A percentile compares a stretch with the other conserved stretches of the same genome.
These are phyloP conservation scores for Pseudocheirus occidentalis DNA, from an alignment of 2,797 vertebrate genomes.

Conservation along the genomic window DNA sequence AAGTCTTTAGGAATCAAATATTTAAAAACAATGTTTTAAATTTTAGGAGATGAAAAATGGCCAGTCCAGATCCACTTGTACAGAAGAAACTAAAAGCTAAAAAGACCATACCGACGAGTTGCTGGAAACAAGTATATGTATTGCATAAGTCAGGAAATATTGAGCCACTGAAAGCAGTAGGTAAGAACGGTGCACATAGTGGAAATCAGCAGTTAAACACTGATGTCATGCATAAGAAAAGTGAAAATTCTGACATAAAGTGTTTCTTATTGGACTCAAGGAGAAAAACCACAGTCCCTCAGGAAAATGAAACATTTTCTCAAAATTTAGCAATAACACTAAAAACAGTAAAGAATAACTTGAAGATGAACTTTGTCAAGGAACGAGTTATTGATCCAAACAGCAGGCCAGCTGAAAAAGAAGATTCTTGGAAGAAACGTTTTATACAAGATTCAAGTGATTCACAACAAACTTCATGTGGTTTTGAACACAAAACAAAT, in stretches of 20 bases:
- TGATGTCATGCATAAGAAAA: slow-evolving; percentile 24
- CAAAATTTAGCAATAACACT: slow-evolving; percentile 46
- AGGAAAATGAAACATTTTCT: slow-evolving; percentile 35
- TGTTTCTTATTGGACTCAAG: slow-evolving; percentile 43
- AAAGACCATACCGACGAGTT: slow-evolving; percentile 76
- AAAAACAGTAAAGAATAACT: slow-evolving; percentile 54
- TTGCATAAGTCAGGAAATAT: slow-evolving; percentile 55
- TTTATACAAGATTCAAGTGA: slow-evolving; percentile 30
- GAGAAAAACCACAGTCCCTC: slow-evolving; percentile 6
- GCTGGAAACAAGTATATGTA: slow-evolving; percentile 72
- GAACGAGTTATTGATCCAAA: slow-evolving; percentile 35
- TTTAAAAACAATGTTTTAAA: slow-evolving; percentile 67
- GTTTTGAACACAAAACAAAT: slow-evolving; percentile 46
- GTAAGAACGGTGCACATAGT: slow-evolving; percentile 38
- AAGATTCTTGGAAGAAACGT: slow-evolving; percentile 44
- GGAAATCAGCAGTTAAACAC: slow-evolving; percentile 49
- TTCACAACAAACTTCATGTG: slow-evolving; percentile 40
- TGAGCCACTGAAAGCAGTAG: slow-evolving; percentile 46
- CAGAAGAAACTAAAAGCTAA: slow-evolving; percentile 73
- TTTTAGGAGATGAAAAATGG: slow-evolving; percentile 73
- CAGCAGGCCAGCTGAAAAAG: slow-evolving; percentile 25
- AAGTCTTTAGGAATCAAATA: background rate
- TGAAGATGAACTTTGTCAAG: slow-evolving; percentile 40
- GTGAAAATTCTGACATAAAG: slow-evolving; percentile 41
- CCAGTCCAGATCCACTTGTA: slow-evolving; percentile 57